phyloP scores from a whole-genome alignment of 1,140 invertebrate genomes.

The Pseudoatta argentina region DNA sequence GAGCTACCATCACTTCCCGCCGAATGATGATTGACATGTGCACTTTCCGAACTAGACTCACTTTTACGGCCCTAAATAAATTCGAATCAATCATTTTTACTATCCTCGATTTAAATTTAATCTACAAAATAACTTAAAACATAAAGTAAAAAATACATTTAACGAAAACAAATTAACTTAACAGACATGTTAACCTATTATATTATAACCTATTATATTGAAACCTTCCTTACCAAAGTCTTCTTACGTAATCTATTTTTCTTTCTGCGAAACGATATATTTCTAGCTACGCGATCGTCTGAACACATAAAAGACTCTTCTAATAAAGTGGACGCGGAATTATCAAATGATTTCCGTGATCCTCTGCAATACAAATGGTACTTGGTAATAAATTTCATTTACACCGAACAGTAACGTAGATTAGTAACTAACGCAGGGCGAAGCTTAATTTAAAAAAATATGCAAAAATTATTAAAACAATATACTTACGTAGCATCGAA shows the following conservation, averaged over 20 bases:
- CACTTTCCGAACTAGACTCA: slow-evolving; percentile 88
- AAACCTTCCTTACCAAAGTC: slow-evolving; percentile 83
- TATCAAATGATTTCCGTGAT: slow-evolving; percentile 81
- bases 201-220: neutral
- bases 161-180: neutral
- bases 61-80: slow-evolving; percentile 86
- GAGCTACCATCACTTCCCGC: slow-evolving; percentile 83
- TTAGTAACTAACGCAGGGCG: neutral
- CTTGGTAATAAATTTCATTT: neutral
- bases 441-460: neutral
- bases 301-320: slow-evolving; percentile 82
- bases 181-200: neutral
- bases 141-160: neutral
- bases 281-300: slow-evolving; percentile 81
- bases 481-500: slow-evolving; percentile 82
- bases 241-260: slow-evolving; percentile 90
- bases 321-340: slow-evolving; percentile 84
- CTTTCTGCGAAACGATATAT: slow-evolving; percentile 89
- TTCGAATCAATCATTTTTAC: neutral
- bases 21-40: slow-evolving; percentile 79
- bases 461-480: neutral
- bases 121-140: neutral
- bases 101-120: neutral
- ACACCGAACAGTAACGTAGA: neutral
- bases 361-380: slow-evolving; percentile 76